These are phyloP conservation scores for Drosophila saltans DNA, from an alignment of 1,140 invertebrate species.

Conservation along the genomic window DNA sequence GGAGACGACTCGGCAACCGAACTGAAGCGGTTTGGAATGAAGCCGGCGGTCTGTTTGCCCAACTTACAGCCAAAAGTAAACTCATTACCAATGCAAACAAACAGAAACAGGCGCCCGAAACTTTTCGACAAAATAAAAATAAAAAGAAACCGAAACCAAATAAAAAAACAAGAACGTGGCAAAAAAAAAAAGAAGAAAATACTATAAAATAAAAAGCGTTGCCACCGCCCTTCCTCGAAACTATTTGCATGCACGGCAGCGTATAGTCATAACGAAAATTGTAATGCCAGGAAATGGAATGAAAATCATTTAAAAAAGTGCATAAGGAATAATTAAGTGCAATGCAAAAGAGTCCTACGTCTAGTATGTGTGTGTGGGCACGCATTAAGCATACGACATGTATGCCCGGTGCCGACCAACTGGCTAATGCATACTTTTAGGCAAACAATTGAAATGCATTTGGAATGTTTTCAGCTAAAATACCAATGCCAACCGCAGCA, in stretches of 20 bases:
- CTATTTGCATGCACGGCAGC: conserved; percentile 55
- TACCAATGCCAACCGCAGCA: conserved; percentile 38
- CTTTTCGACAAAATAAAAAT: conserved; percentile 37
- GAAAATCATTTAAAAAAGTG: conserved; percentile 60
- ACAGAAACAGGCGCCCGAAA: conserved; percentile 58
- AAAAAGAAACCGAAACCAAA: conserved; percentile 26
- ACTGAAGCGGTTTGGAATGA: conserved; percentile 33
- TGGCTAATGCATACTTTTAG: conserved; percentile 46
- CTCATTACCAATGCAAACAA: conserved; percentile 81
- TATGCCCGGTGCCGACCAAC: not conserved
- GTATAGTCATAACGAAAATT: conserved; percentile 6
- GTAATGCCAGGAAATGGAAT: conserved; percentile 33
- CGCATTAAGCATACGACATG: conserved; percentile 47
- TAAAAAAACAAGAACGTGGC: not conserved
- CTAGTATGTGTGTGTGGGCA: not conserved
- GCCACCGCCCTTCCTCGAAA: conserved; percentile 34
- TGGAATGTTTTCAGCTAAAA: conserved; percentile 35
- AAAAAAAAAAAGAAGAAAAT: conserved; percentile 30
- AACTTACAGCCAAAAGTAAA: conserved; percentile 79
- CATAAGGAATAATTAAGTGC: conserved; percentile 70
- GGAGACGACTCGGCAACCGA: conserved; percentile 15
- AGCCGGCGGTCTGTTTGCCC: conserved; percentile 68
- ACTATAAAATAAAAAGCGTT: conserved; percentile 10
- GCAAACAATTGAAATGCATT: conserved; percentile 31
- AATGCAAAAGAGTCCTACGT: not conserved